Base-by-base conservation (phyloP, 1,140 invertebrate genomes). In the Kradibia gibbosae region DNA sequence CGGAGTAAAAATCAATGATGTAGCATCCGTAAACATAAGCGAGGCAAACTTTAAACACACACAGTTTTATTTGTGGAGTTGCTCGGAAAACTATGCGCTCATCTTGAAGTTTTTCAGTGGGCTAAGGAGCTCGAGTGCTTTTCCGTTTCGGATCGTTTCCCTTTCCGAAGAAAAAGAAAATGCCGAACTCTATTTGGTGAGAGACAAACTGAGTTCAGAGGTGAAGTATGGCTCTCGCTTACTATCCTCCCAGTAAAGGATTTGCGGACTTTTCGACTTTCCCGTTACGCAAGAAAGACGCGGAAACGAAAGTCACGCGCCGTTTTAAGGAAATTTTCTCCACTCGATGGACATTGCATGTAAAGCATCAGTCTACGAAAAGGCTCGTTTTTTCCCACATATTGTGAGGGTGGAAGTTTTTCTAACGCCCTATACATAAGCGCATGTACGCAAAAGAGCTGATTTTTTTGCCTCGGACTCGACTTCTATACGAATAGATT, bases 271-370 rank as follows among this genome's bases (percentile, higher is more conserved):
- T 57, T 57, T 57, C 25, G 45, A 70, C 36, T 79, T 79, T 79
- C 78, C 67, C 78, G 78, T 79, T 79, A 79, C 67, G 53, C 50
- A 53, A 45, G 78, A 79, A 60, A 71, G 65, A 79, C 78, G 53
- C 67, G 67, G 67, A 79, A 79, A 72, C 67, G 67, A 72, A 70
- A 72, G 50, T 50, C 67, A 10, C 25, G 25, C 62, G 48, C 25
- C 48, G 45, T 50, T 78, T 78, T 78, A 77, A 77, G 76, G 76
- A 78, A 78, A 67, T 28, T 78, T 67, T 62, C 48, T 55, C 72
- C 36, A 25, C 42, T 67, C 62, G 62, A 67, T 67, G 62, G 20
- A 36, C 22, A 67, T 67, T 67, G 62, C 62, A 39, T 67, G 62
- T 67, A 67, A 72, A 72, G 42, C 36, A 42, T 42, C n/a, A 48